Conservation (phyloP, 1,140 invertebrate genomes). For the Caerostris extrusa region DNA sequence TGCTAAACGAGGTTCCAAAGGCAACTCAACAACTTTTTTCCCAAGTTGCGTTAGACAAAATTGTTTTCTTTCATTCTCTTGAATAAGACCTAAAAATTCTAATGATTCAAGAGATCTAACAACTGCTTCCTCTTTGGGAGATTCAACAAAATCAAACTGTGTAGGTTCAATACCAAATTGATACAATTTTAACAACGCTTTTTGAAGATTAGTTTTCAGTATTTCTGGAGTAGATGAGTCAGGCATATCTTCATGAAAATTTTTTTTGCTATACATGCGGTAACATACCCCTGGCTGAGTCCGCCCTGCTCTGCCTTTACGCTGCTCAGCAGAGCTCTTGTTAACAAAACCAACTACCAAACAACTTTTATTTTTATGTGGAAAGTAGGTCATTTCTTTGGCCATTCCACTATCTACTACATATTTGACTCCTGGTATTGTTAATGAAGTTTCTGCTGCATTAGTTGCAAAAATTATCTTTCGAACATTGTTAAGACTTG, state of each 20-base stretch:
- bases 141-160: constrained; percentile 83
- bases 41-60: constrained; percentile 93
- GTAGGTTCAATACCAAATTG: constrained; percentile 93
- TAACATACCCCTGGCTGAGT: constrained; percentile 88
- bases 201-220: constrained; percentile 92
- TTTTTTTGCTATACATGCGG: constrained; percentile 93
- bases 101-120: constrained; percentile 92
- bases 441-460: constrained; percentile 99
- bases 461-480: constrained; percentile 99
- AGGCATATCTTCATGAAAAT: constrained; percentile 89
- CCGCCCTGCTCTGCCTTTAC: constrained; percentile 93
- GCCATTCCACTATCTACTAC: constrained; percentile 98
- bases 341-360: constrained; percentile 92
- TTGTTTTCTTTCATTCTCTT: constrained; percentile 89
- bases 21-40: constrained; percentile 94
- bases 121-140: constrained; percentile 92
- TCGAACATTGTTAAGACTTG: constrained; percentile 86
- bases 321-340: constrained; percentile 96
- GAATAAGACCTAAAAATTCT: constrained; percentile 92
- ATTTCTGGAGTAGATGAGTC: constrained; percentile 93
- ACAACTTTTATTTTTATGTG: constrained; percentile 91
- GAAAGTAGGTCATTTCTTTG: constrained; percentile 97
- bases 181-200: constrained; percentile 94
- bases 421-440: constrained; percentile 98
- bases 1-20: constrained; percentile 91